A percentile compares a stretch with the other conserved stretches of the same genome.
phyloP scores from a whole-genome alignment of 2,888 invertebrate species.

The Heliconius sara region DNA sequence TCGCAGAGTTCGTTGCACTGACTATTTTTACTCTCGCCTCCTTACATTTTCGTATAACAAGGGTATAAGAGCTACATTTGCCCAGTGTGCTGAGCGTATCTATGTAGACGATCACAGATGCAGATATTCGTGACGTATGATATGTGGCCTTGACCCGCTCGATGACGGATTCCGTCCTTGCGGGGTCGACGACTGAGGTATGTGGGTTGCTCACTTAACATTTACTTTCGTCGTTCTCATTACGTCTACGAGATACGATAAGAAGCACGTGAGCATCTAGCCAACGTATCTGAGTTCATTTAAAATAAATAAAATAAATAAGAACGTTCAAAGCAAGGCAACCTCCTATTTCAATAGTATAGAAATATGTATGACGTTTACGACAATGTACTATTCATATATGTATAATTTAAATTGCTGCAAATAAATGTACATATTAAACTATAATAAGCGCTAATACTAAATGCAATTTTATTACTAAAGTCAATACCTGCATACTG shows the following conservation, averaged over 20 bases:
- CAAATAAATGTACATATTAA: constrained; percentile 31
- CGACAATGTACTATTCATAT: too few species aligned
- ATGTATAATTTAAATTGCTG: too few species aligned
- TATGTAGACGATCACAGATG: constrained; percentile 80
- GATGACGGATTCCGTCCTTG: constrained; percentile 83
- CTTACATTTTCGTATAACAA: constrained; percentile 57
- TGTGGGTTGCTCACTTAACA: constrained; percentile 57
- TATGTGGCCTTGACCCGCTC: constrained; percentile 78
- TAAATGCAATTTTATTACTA: constrained; percentile 41
- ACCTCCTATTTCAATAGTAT: background rate
- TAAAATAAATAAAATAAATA: background rate
- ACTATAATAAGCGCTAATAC: constrained; percentile 20
- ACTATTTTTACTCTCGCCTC: constrained; percentile 60
- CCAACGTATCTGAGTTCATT: background rate
- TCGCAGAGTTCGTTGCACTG: constrained; percentile 74
- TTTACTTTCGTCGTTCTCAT: constrained; percentile 39
- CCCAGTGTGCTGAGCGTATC: constrained; percentile 60
- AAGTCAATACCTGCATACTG: constrained; percentile 28
- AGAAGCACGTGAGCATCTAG: background rate
- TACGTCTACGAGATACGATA: background rate
- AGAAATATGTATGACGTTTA: background rate
- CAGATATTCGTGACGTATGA: constrained; percentile 75
- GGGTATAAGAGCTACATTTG: constrained; percentile 65
- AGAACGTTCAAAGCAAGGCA: background rate
- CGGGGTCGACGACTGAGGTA: constrained; percentile 69